Base-by-base conservation (phyloP, 2,113 vertebrate genomes). In the Campylomormyrus tamandua region DNA sequence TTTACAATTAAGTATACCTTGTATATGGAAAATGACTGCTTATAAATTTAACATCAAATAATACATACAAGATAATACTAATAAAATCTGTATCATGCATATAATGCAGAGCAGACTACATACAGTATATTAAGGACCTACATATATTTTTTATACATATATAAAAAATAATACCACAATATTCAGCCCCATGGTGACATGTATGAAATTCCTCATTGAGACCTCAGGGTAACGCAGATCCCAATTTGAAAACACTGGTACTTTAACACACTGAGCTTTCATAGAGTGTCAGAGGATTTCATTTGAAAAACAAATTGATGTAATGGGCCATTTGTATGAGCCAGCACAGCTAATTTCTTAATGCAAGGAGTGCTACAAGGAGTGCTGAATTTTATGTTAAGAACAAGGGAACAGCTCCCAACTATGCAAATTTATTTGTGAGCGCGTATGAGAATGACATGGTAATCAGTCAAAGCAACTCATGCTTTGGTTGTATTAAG, bases 401-500 rank as follows among this genome's bases (percentile, higher is more conserved):
- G 42, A 84, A 45, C 21, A 48, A 48, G 83, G 9, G 39, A 84
- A 83, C 39, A 5, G 80, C 70, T 77, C 70, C 21, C 42, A 83
- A 84, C 83, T 46, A n/a, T 84, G 45, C 83, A 45, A 84, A 84
- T 84, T 84, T 84, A 84, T 84, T 84, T 84, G 45, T 35, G 74
- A 80, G 31, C 74, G 74, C 17, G 15, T 84, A 84, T 9, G 45
- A 84, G 83, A 84, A 84, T 48, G 45, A 84, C 83, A 84, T 46
- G 83, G 83, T 84, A 48, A 84, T 84, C 83, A 84, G 83, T 84
- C 83, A 84, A 48, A 45, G 8, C 45, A 46, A 48, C 39, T 48
- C 39, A 13, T 84, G 35, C 39, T 84, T 24, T 84, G 83, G 39
- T 84, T 48, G 83, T 48, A 46, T 84, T 84, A 45, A 48, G 83